Conservation (phyloP, 2,797 vertebrate genomes). For the Dipus sagitta region DNA sequence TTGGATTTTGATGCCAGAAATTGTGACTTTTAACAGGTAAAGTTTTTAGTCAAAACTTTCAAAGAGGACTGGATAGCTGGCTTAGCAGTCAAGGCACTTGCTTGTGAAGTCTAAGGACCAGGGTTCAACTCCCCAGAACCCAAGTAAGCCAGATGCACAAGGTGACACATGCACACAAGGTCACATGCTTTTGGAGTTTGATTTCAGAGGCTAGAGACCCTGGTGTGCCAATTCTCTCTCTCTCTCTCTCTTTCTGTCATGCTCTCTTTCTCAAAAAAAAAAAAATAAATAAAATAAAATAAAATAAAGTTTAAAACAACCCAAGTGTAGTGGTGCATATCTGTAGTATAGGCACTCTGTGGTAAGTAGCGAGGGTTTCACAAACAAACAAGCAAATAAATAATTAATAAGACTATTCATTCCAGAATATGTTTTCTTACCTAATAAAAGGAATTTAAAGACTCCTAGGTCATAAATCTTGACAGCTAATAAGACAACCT, state of each 20-base stretch:
- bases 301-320: constrained; percentile 10
- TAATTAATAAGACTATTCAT: not conserved
- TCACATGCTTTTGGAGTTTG: too few species aligned
- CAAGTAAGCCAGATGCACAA: too few species aligned
- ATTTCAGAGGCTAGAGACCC: too few species aligned
- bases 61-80: too few species aligned
- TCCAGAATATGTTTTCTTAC: not conserved
- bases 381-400: not conserved
- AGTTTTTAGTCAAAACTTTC: not conserved
- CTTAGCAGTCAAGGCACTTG: too few species aligned
- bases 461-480: not conserved
- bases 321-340: not conserved
- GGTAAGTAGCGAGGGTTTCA: not conserved
- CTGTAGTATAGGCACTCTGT: not conserved
- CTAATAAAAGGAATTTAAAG: not conserved
- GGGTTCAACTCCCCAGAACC: too few species aligned
- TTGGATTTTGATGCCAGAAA: not conserved
- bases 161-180: too few species aligned
- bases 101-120: too few species aligned
- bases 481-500: not conserved
- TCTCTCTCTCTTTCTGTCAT: too few species aligned
- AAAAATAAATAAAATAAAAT: too few species aligned
- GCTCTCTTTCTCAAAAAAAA: too few species aligned
- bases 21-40: not conserved
- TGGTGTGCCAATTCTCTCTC: too few species aligned